Evolutionary conservation across 2,888 invertebrate genomes (phyloP).

Genomic region (Leucoma salicis): DNA sequence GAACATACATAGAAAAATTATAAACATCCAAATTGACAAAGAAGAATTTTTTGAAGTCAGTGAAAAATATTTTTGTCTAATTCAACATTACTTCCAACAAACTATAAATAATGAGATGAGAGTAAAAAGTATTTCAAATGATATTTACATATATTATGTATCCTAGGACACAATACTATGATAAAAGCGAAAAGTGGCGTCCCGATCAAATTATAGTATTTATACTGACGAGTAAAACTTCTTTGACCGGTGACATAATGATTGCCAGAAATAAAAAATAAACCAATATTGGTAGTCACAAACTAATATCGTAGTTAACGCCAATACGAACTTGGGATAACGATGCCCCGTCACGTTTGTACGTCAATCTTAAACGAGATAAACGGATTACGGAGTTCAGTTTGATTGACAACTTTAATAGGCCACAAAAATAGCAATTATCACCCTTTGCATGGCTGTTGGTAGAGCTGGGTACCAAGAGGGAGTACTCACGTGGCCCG

Average conservation of each 20-base stretch:
- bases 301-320: constrained; percentile 20
- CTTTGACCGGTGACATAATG: constrained; percentile 5
- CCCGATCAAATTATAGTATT: background rate
- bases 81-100: no score
- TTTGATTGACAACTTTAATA: constrained; percentile 22
- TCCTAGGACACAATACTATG: no score
- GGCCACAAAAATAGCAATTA: constrained; percentile 7
- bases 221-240: background rate
- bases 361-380: constrained; percentile 33
- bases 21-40: no score
- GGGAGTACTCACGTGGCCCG: no score
- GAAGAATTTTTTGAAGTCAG: no score
- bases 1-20: no score
- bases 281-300: constrained; percentile 17
- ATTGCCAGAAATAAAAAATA: constrained; percentile 26
- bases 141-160: no score
- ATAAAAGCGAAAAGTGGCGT: background rate
- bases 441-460: no score
- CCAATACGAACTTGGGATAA: constrained; percentile 24
- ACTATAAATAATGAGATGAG: no score
- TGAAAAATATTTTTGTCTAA: no score
- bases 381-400: constrained; percentile 21
- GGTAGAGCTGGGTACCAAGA: no score
- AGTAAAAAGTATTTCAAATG: no score
- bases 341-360: constrained; percentile 22